These are phyloP conservation scores for Sander vitreus DNA, from an alignment of 2,113 vertebrate genomes.

Conservation along the genomic window DNA sequence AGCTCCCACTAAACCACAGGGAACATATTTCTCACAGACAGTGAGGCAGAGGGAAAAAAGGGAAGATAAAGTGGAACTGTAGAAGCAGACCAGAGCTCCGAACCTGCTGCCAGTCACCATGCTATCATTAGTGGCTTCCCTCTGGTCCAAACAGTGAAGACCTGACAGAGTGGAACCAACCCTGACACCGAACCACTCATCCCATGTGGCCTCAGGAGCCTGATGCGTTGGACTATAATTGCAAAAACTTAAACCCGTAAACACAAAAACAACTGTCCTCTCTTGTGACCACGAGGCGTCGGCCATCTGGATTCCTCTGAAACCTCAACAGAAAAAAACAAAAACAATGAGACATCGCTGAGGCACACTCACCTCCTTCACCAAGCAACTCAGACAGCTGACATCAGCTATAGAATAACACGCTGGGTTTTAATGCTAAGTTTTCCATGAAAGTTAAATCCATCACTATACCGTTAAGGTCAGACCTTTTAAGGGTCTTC, in stretches of 20 bases:
- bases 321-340: conserved; percentile 46
- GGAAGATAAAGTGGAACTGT: conserved; percentile 60
- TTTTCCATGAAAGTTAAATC: conserved; percentile 62
- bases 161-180: conserved; percentile 61
- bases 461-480: conserved; percentile 46
- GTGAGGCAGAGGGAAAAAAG: conserved; percentile 37
- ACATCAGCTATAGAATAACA: conserved; percentile 40
- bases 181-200: conserved; percentile 34
- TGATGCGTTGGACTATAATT: conserved; percentile 55
- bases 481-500: conserved; percentile 52
- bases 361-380: conserved; percentile 36
- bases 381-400: background rate
- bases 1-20: conserved; percentile 76
- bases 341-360: conserved; percentile 40
- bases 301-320: conserved; percentile 70
- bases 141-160: conserved; percentile 48
- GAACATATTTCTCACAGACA: conserved; percentile 75
- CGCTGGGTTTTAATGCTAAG: background rate
- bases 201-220: conserved; percentile 48
- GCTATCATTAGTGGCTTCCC: conserved; percentile 76
- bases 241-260: conserved; percentile 40
- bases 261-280: conserved; percentile 66
- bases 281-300: conserved; percentile 63
- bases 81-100: conserved; percentile 39
- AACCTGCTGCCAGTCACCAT: conserved; percentile 66